These are phyloP conservation scores for Phocides pigmalion DNA, from an alignment of 1,140 invertebrate genomes.

Conservation along the genomic window DNA sequence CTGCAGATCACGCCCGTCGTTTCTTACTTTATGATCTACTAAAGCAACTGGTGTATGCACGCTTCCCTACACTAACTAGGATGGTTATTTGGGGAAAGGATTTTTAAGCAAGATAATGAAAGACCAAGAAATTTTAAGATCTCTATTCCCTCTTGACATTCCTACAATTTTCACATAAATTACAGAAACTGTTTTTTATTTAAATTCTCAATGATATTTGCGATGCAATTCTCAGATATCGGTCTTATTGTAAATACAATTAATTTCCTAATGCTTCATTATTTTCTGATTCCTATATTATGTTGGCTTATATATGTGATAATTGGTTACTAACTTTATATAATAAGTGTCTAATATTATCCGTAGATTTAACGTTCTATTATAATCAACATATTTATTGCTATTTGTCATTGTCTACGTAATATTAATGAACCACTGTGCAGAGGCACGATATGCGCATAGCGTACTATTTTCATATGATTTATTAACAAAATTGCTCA, in stretches of 20 bases:
- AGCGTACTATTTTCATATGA: conserved; percentile 16
- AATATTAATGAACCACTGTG: conserved; percentile 1
- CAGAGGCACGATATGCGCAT: conserved; percentile 7
- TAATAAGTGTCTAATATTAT: neutral
- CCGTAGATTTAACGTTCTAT: neutral
- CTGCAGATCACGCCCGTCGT: too few relatives aligned
- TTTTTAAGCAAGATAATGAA: too few relatives aligned
- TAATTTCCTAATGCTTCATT: neutral
- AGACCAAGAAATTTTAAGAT: too few relatives aligned
- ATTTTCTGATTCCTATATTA: conserved; percentile 6
- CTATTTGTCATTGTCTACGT: neutral
- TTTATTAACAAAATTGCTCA: conserved; percentile 7
- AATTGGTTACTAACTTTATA: conserved; percentile 3
- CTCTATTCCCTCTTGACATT: too few relatives aligned
- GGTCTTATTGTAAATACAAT: neutral
- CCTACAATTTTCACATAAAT: too few relatives aligned
- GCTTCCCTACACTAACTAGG: too few relatives aligned
- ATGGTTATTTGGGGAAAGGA: too few relatives aligned
- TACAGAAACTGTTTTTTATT: too few relatives aligned
- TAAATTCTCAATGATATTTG: too few relatives aligned
- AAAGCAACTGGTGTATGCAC: too few relatives aligned
- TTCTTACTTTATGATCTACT: too few relatives aligned
- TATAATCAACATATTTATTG: neutral
- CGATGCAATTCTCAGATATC: neutral
- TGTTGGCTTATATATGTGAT: neutral